phyloP scores from a whole-genome alignment of 2,113 vertebrate species.

The Tetrao urogallus region DNA sequence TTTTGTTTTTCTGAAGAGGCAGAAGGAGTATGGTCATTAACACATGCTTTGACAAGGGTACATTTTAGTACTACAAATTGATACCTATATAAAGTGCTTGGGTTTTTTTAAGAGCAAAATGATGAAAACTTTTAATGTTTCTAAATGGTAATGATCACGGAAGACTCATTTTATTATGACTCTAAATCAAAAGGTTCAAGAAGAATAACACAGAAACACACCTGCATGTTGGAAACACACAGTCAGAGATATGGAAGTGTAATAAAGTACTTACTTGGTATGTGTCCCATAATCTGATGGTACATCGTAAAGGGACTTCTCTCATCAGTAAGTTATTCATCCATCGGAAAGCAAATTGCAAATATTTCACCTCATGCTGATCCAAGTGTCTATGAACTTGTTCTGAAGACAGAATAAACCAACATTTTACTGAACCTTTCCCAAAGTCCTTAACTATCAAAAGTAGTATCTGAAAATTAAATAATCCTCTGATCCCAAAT shows the following conservation, averaged over 20 bases:
- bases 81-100: not conserved
- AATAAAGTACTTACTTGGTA: constrained; percentile 87
- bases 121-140: not conserved
- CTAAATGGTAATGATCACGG: not conserved
- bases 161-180: not conserved
- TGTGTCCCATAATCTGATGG: constrained; percentile 95
- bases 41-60: not conserved
- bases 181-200: not conserved
- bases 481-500: not conserved
- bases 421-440: constrained; percentile 9
- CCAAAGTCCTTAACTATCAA: not conserved
- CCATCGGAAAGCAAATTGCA: constrained; percentile 98
- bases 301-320: constrained; percentile 91
- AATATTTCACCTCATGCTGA: constrained; percentile 93
- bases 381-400: constrained; percentile 93
- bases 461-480: not conserved
- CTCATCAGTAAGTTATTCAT: constrained; percentile 99
- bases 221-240: not conserved
- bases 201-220: not conserved
- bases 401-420: constrained; percentile 78
- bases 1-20: not conserved
- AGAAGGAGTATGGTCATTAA: not conserved
- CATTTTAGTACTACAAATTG: not conserved
- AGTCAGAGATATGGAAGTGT: not conserved
- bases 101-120: not conserved